Conservation (phyloP, 2,888 invertebrate genomes). For the Troglohyphantes excavatus region DNA sequence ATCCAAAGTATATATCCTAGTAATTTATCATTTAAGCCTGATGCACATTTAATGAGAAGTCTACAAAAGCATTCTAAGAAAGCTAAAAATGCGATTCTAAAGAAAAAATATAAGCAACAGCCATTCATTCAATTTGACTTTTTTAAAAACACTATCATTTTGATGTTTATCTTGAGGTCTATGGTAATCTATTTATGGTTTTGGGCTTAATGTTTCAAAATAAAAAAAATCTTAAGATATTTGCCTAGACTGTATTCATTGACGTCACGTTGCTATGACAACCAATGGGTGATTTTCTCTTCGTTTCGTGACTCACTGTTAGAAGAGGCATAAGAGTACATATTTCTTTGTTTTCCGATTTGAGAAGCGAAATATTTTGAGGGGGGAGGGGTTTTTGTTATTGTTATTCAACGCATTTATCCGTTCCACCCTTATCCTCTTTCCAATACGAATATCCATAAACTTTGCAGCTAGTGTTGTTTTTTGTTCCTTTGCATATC, state of each 20-base stretch:
- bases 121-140: neutral
- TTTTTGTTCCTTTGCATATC: neutral
- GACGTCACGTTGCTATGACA: constrained; percentile 69
- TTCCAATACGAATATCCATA: constrained; percentile 23
- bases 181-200: constrained; percentile 36
- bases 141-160: neutral
- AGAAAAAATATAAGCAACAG: neutral
- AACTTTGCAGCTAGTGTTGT: neutral
- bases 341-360: constrained; percentile 58
- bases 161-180: constrained; percentile 31
- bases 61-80: neutral
- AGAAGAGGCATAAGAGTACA: constrained; percentile 33
- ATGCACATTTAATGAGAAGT: neutral
- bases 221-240: constrained; percentile 49
- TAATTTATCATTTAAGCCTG: neutral
- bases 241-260: constrained; percentile 64
- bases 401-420: constrained; percentile 32
- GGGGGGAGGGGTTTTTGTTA: constrained; percentile 7
- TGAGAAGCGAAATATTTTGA: constrained; percentile 31
- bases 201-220: constrained; percentile 30
- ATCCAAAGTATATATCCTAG: too few relatives aligned
- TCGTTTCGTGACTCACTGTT: constrained; percentile 39
- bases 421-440: neutral
- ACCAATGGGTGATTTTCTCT: constrained; percentile 62
- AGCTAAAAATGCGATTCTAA: neutral